Conservation (phyloP, 2,113 vertebrate genomes). For the Chaetops frenatus region DNA sequence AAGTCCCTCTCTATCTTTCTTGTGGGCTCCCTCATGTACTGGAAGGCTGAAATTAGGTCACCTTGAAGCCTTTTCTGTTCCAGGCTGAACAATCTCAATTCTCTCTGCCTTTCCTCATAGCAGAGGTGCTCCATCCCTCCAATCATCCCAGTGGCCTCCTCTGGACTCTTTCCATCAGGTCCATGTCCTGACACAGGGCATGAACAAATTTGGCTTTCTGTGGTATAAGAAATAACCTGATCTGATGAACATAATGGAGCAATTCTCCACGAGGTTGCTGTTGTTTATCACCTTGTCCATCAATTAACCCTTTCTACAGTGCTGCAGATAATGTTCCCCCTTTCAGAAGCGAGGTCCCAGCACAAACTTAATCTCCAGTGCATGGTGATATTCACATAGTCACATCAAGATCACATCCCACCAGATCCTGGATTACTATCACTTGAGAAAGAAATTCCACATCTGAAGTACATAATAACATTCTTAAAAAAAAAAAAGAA, state of each 20-base stretch:
- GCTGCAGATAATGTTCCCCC: background rate
- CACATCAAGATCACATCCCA: background rate
- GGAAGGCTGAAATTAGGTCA: background rate
- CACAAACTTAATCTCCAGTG: background rate
- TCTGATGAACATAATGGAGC: background rate
- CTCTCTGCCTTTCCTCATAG: background rate
- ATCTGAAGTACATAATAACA: background rate
- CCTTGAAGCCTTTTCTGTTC: background rate
- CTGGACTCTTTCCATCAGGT: background rate
- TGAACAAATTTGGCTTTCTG: background rate
- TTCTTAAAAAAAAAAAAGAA: background rate
- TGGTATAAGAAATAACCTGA: background rate
- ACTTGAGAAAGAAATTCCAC: background rate
- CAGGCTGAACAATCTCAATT: background rate
- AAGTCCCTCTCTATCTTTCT: background rate
- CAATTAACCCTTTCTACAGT: background rate
- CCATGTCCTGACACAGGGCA: background rate
- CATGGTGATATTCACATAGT: background rate
- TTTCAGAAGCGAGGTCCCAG: background rate
- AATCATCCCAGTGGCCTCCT: background rate
- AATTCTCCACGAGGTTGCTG: background rate
- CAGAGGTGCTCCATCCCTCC: background rate
- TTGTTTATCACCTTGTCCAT: background rate
- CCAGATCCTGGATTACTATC: background rate
- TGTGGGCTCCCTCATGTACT: rapidly evolving